phyloP scores from a whole-genome alignment of 2,113 vertebrate genomes.

The Mustela lutreola region DNA sequence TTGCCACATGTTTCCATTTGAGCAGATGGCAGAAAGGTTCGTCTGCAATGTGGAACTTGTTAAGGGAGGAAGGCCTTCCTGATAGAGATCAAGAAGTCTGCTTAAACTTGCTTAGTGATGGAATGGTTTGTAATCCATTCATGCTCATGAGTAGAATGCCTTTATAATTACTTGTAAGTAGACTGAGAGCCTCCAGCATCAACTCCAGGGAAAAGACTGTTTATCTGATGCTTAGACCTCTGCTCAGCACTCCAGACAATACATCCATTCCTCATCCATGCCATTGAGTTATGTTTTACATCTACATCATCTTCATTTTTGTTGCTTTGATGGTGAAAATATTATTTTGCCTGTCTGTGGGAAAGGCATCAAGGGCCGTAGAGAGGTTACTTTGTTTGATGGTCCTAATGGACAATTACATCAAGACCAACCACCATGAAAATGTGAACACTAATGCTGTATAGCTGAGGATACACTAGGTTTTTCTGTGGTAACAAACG shows the following conservation, averaged over 20 bases:
- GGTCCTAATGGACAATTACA: not conserved
- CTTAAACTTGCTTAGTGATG: constrained; percentile 86
- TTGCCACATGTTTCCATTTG: constrained; percentile 91
- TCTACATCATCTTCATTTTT: not conserved
- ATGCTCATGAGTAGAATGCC: constrained; percentile 83
- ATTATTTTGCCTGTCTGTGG: not conserved
- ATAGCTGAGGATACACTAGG: not conserved
- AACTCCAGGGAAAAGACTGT: constrained; percentile 32
- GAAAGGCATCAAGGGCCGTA: not conserved
- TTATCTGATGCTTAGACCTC: constrained; percentile 36
- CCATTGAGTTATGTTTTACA: not conserved
- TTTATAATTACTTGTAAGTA: constrained; percentile 84
- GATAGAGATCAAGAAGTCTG: constrained; percentile 87
- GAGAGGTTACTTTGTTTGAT: not conserved
- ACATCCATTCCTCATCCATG: not conserved
- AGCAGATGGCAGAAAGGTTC: constrained; percentile 87
- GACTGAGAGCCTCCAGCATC: constrained; percentile 71
- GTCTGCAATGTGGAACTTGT: constrained; percentile 88
- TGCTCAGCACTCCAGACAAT: not conserved
- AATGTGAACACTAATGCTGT: too few relatives aligned
- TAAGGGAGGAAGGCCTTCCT: constrained; percentile 83
- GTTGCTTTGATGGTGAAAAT: constrained; percentile 33
- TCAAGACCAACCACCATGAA: not conserved
- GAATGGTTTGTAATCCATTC: constrained; percentile 85
- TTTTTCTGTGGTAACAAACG: not conserved